Conservation (phyloP, 2,888 invertebrate genomes). For the Isotomurus palustris region DNA sequence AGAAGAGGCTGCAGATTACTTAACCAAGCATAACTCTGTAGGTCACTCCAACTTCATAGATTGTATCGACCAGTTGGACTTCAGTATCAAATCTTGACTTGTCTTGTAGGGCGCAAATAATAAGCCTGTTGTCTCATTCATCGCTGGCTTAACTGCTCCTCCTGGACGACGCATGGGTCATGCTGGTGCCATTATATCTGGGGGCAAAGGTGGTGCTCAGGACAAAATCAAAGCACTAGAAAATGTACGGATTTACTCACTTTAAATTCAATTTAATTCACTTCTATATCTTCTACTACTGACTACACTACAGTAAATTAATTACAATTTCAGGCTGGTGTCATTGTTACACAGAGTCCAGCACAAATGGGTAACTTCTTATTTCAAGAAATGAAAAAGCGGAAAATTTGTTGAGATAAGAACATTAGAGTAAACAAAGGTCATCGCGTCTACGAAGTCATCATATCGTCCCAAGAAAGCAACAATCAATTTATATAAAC, state of each 20-base stretch:
- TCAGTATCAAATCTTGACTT: not conserved
- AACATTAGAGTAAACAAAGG: too few relatives aligned
- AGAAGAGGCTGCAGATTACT: conserved; percentile 89
- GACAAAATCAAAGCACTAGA: conserved; percentile 91
- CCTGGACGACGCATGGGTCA: conserved; percentile 98
- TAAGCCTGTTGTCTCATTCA: conserved; percentile 97
- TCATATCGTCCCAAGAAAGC: too few relatives aligned
- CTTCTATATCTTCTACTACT: not conserved
- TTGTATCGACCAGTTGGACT: not conserved
- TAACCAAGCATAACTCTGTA: conserved; percentile 71
- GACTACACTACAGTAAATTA: not conserved
- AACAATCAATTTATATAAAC: too few relatives aligned
- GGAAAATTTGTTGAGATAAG: too few relatives aligned
- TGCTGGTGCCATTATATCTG: conserved; percentile 97
- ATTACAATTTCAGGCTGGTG: conserved; percentile 63
- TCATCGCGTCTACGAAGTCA: too few relatives aligned
- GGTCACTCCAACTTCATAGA: not conserved
- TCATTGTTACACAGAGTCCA: conserved; percentile 88
- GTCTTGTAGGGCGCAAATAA: conserved; percentile 60
- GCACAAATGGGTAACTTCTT: conserved; percentile 77
- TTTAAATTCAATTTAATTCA: not conserved
- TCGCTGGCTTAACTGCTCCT: conserved; percentile 95
- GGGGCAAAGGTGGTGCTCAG: conserved; percentile 95
- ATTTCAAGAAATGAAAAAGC: not conserved
- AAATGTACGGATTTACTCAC: conserved; percentile 26